These are phyloP conservation scores for Leptoteleia sp. DNA, from an alignment of 1,140 invertebrate genomes.

Conservation along the genomic window DNA sequence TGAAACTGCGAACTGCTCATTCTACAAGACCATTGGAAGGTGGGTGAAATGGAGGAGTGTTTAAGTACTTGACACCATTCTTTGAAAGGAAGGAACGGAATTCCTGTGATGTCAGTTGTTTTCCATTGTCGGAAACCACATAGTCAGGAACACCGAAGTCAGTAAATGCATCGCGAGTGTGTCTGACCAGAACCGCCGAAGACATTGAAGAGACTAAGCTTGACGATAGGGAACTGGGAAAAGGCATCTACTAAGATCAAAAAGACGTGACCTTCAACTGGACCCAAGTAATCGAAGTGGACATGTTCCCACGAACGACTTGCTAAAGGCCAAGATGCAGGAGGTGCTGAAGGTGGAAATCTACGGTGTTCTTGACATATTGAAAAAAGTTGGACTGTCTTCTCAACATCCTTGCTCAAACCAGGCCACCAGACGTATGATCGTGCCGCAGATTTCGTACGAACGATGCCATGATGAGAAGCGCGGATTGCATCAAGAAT, in stretches of 20 bases:
- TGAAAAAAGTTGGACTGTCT: background rate
- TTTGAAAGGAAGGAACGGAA: slow-evolving; percentile 12
- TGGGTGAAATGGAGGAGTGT: background rate
- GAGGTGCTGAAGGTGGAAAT: background rate
- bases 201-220: slow-evolving; percentile 14
- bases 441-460: slow-evolving; percentile 77
- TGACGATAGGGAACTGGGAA: slow-evolving; percentile 7
- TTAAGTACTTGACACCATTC: slow-evolving; percentile 24
- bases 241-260: slow-evolving; percentile 13
- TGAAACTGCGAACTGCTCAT: slow-evolving; percentile 42
- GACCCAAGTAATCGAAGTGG: slow-evolving; percentile 22
- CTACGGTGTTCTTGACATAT: background rate
- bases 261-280: slow-evolving; percentile 12
- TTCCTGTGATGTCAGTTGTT: slow-evolving; percentile 9
- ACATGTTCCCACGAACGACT: slow-evolving; percentile 2
- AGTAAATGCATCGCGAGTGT: slow-evolving; percentile 10
- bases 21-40: slow-evolving; percentile 70
- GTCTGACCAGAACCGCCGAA: background rate
- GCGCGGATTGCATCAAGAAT: slow-evolving; percentile 74
- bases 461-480: slow-evolving; percentile 76
- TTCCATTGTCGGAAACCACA: slow-evolving; percentile 27
- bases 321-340: slow-evolving; percentile 17
- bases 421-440: slow-evolving; percentile 78
- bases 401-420: background rate
- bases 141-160: slow-evolving; percentile 9